These are phyloP conservation scores for Euplagia quadripunctaria DNA, from an alignment of 2,888 invertebrate species.

Conservation along the genomic window DNA sequence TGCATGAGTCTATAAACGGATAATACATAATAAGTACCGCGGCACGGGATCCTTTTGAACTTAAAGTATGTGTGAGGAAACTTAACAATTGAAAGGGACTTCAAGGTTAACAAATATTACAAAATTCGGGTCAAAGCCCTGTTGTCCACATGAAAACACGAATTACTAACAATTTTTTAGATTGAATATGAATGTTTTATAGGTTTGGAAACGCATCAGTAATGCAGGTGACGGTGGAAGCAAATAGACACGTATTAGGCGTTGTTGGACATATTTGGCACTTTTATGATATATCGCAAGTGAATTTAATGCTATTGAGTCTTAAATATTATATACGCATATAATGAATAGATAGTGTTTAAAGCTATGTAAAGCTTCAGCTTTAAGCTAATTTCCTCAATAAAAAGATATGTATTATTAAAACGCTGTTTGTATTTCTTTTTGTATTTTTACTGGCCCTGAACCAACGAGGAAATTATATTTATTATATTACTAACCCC, in stretches of 20 bases:
- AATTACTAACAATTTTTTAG: background rate
- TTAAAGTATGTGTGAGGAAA: conserved; percentile 37
- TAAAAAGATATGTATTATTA: too few species aligned
- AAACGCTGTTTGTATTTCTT: too few species aligned
- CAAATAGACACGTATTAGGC: too few species aligned
- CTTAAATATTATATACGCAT: too few species aligned
- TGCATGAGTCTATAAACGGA: conserved; percentile 18
- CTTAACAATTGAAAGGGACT: conserved; percentile 39
- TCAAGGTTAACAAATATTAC: conserved; percentile 48
- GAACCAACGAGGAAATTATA: too few species aligned
- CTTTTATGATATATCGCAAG: background rate
- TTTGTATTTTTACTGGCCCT: too few species aligned
- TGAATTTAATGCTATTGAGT: too few species aligned
- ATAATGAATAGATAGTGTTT: too few species aligned
- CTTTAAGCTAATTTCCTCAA: too few species aligned
- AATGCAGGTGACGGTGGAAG: background rate
- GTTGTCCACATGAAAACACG: conserved; percentile 30
- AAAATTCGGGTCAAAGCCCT: conserved; percentile 34
- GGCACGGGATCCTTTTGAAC: conserved; percentile 41
- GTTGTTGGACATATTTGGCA: background rate
- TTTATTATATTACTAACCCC: too few species aligned
- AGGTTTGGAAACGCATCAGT: background rate
- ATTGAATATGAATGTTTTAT: background rate
- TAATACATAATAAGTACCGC: conserved; percentile 50
- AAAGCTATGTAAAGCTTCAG: too few species aligned